Percentiles rank a stretch among this genome's conserved stretches.
phyloP scores from a whole-genome alignment of 2,797 vertebrate genomes.

The Rallus crepitans region DNA sequence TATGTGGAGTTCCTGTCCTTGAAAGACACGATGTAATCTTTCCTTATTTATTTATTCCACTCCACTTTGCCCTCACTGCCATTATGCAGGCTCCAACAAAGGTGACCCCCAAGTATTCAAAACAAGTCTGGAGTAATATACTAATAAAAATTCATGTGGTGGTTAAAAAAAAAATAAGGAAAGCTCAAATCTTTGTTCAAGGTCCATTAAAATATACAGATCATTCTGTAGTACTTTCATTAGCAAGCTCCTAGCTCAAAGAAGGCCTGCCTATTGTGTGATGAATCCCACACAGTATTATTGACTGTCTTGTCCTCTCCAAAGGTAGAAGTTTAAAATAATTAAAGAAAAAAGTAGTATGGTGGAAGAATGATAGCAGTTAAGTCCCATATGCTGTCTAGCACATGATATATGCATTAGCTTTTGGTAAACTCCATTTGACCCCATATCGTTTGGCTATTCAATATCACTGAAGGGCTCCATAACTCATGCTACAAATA shows the following conservation, averaged over 20 bases:
- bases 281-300: conserved; percentile 21
- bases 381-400: background rate
- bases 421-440: background rate
- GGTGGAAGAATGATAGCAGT: background rate
- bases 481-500: background rate
- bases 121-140: conserved; percentile 47
- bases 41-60: conserved; percentile 41
- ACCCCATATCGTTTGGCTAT: conserved; percentile 2
- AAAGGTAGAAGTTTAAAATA: background rate
- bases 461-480: background rate
- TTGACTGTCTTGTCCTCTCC: conserved; percentile 24
- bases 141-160: conserved; percentile 65
- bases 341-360: background rate
- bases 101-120: conserved; percentile 56
- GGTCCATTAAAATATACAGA: conserved; percentile 62
- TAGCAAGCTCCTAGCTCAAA: background rate
- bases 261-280: conserved; percentile 14
- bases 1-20: conserved; percentile 42
- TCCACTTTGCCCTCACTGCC: conserved; percentile 44
- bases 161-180: background rate
- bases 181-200: conserved; percentile 54
- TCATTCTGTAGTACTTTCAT: conserved; percentile 18
- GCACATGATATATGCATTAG: background rate
- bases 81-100: conserved; percentile 13
- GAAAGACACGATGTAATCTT: background rate